Evolutionary conservation across 2,888 invertebrate species (phyloP), one percentile per base, ranked within the genome.

Genomic region (Eurois occulta): DNA sequence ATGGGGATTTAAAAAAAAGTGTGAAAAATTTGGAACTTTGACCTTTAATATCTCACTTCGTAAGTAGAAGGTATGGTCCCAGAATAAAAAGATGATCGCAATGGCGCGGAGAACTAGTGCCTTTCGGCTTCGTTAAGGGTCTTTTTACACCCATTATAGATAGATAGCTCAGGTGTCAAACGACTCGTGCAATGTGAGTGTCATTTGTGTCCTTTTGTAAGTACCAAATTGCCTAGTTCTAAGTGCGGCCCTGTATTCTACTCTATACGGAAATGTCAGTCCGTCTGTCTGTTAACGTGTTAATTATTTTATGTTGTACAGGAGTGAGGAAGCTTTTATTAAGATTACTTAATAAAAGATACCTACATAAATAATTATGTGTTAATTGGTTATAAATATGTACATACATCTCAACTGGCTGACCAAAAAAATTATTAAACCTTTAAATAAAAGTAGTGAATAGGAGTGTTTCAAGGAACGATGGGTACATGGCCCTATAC

Each of bases 201-300:
- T n/a, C n/a, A 55, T 55, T n/a, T 55, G 55, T n/a, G 55, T 55
- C 55, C 13, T n/a, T 55, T 55, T 55, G n/a, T 1, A 24, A 24
- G 24, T 11, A 48, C 8, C 24, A 48, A 48, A 3, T 48, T 48
- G 48, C n/a, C 52, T n/a, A 52, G 4, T 52, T 52, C 11, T 11
- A 24, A 1, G 11, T 82, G 0, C 68, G 60, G 72, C 72, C 72
- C 82, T 70, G 86, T 28, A 35, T n/a, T 69, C 35, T 41, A 64
- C 21, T 38, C 43, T 21, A 75, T 52, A 72, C 83, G 83, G 83
- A 86, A 83, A 83, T 41, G 58, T 75, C 85, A 72, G 60, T 67
- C 10, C 32, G 46, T 72, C 18, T 68, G 32, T 52, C 13, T n/a
- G 43, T 28, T 46, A 48, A 48, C 18, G 6, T 38, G n/a, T 66